Percentiles rank a stretch among this genome's conserved stretches.
Conservation (phyloP, 2,113 vertebrate species). For the Lepisosteus osseus region DNA sequence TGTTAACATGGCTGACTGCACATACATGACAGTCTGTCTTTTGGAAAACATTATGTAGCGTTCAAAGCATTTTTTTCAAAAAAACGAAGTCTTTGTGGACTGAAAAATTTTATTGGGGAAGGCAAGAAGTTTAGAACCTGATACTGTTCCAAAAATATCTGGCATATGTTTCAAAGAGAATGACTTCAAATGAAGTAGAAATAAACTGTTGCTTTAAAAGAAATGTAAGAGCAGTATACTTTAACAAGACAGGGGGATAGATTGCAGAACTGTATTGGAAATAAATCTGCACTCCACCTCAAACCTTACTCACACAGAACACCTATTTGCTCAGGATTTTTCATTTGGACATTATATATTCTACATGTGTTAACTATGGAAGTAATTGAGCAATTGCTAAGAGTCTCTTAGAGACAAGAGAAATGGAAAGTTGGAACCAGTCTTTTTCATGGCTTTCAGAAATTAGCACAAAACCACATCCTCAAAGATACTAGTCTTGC, state of each 20-base stretch:
- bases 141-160: slow-evolving; percentile 61
- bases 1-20: not conserved
- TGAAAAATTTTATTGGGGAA: slow-evolving; percentile 3
- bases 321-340: too few species aligned
- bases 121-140: slow-evolving; percentile 2
- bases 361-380: too few species aligned
- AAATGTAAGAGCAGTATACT: not conserved
- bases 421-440: too few species aligned
- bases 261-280: not conserved
- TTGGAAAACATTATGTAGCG: slow-evolving; percentile 5
- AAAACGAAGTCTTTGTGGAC: not conserved
- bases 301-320: not conserved
- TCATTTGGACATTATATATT: too few species aligned
- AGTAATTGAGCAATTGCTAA: too few species aligned
- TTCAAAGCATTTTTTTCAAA: not conserved
- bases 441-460: too few species aligned
- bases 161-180: slow-evolving; percentile 67
- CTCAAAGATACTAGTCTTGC: too few species aligned
- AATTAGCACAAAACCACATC: too few species aligned
- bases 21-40: not conserved
- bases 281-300: not conserved
- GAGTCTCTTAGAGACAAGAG: too few species aligned
- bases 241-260: not conserved
- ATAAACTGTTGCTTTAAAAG: slow-evolving; percentile 1
- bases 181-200: slow-evolving; percentile 47